These are phyloP conservation scores for Agrypnus murinus DNA, from an alignment of 2,888 invertebrate genomes.

Conservation along the genomic window DNA sequence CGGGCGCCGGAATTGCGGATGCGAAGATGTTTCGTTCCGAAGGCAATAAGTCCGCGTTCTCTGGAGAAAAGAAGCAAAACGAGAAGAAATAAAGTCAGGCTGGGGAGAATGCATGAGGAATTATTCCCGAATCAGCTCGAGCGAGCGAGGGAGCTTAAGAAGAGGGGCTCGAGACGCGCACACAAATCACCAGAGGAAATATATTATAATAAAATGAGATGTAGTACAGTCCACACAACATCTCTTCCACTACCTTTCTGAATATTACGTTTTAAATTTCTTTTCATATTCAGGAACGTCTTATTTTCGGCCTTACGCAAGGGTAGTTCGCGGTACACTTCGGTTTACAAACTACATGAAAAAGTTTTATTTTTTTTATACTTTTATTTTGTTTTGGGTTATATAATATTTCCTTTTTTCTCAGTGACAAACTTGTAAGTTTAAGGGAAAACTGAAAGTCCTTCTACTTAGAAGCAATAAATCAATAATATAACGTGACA, in stretches of 20 bases:
- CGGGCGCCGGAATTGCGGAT: constrained; percentile 57
- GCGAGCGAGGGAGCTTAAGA: constrained; percentile 63
- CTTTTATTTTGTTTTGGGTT: too few relatives aligned
- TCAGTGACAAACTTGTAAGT: too few relatives aligned
- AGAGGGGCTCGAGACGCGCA: constrained; percentile 64
- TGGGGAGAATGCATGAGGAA: constrained; percentile 67
- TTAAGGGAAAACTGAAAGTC: too few relatives aligned
- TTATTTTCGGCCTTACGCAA: constrained; percentile 5
- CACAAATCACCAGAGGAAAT: constrained; percentile 70
- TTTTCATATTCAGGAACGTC: constrained; percentile 11
- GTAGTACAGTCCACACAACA: constrained; percentile 66
- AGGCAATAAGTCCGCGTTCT: constrained; percentile 65
- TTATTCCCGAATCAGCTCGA: constrained; percentile 68
- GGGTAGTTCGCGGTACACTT: constrained; percentile 2
- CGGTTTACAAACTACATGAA: constrained; percentile 6
- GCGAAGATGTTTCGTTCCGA: constrained; percentile 65
- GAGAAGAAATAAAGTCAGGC: constrained; percentile 63
- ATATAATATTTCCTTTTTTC: too few relatives aligned
- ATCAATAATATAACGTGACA: too few relatives aligned
- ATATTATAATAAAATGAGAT: constrained; percentile 69
- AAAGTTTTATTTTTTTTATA: too few relatives aligned
- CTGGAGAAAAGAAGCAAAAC: constrained; percentile 63
- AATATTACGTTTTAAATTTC: constrained; percentile 40
- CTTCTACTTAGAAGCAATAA: too few relatives aligned
- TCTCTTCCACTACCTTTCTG: constrained; percentile 52